Conservation (phyloP, 2,888 invertebrate genomes). For the Entomobrya proxima region DNA sequence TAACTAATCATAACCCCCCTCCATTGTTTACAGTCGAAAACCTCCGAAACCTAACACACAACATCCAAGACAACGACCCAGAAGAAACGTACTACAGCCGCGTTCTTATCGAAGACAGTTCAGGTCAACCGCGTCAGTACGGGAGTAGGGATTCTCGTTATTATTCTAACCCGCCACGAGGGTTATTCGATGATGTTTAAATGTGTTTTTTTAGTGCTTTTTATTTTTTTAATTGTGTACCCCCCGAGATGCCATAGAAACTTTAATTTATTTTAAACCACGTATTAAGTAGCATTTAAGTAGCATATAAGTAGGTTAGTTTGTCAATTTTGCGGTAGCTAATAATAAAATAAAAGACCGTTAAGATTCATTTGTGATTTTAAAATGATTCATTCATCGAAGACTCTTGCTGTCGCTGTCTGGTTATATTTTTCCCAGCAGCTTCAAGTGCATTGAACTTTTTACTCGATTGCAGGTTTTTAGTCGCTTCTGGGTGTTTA, state of each 20-base stretch:
- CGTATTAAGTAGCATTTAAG: not conserved
- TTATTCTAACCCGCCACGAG: constrained; percentile 48
- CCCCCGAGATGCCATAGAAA: not conserved
- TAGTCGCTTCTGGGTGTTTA: no score
- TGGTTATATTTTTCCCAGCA: not conserved
- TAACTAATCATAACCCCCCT: not conserved
- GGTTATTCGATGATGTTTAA: constrained; percentile 70
- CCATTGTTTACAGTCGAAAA: constrained; percentile 41
- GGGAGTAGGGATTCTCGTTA: not conserved
- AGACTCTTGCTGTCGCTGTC: no score
- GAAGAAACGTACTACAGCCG: constrained; percentile 56
- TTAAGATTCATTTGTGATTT: not conserved
- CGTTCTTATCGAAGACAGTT: constrained; percentile 49
- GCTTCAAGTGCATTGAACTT: constrained; percentile 39
- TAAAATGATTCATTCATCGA: not conserved
- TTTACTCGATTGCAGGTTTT: no score
- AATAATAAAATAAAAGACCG: no score
- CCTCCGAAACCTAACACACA: constrained; percentile 46
- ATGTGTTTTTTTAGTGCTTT: not conserved
- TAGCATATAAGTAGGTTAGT: no score
- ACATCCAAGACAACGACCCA: not conserved
- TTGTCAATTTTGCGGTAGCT: no score
- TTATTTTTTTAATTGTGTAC: constrained; percentile 23
- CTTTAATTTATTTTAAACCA: not conserved
- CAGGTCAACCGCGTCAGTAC: not conserved